Conservation (phyloP, 2,797 vertebrate species). For the Pteropus rufus region DNA sequence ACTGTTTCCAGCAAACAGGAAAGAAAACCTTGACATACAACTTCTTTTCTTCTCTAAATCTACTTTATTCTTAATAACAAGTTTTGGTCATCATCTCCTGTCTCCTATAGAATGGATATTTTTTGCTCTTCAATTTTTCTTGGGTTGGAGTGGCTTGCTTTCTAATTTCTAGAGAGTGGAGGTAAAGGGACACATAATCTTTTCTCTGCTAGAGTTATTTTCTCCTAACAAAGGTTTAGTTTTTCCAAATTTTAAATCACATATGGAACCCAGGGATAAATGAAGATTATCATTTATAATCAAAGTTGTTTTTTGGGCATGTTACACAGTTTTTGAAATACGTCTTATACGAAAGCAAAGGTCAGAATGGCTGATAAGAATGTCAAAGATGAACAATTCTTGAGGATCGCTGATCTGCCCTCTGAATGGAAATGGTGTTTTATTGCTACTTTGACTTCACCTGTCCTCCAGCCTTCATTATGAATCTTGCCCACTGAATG, state of each 20-base stretch:
- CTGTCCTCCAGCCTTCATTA: not conserved
- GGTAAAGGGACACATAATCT: not conserved
- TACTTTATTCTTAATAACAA: not conserved
- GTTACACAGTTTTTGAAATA: not conserved
- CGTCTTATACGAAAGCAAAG: not conserved
- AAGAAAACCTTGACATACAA: not conserved
- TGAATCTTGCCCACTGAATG: not conserved
- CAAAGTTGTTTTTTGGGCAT: not conserved
- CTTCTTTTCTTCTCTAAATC: not conserved
- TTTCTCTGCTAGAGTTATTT: not conserved
- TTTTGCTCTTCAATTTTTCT: not conserved
- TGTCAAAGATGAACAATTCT: not conserved
- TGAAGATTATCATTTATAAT: not conserved
- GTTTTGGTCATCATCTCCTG: not conserved
- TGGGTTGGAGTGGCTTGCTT: not conserved
- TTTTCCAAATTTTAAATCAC: not conserved
- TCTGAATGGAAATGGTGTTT: not conserved
- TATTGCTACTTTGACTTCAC: not conserved
- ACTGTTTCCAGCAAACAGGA: not conserved
- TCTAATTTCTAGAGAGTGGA: not conserved
- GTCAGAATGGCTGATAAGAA: not conserved
- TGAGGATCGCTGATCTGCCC: not conserved
- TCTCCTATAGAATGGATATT: not conserved
- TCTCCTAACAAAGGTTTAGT: not conserved
- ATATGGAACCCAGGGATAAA: not conserved